Percentiles rank a stretch among this genome's conserved stretches.
These are phyloP conservation scores for Eclectus roratus DNA, from an alignment of 2,113 vertebrate species.

Conservation along the genomic window DNA sequence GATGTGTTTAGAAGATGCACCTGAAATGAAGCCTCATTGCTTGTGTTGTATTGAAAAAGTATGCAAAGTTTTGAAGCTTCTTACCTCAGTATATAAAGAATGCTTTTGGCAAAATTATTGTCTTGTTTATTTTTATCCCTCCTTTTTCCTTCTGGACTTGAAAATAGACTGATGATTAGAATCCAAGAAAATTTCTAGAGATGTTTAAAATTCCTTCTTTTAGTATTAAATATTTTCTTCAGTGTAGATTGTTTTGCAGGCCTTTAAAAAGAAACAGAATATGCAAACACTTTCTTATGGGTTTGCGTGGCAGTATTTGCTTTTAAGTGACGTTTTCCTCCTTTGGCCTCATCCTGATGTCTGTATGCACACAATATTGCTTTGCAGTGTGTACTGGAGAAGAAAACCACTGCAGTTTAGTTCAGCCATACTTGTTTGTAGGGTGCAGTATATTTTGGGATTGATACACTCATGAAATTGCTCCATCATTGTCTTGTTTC, in stretches of 20 bases:
- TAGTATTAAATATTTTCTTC: neutral
- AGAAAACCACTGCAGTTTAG: neutral
- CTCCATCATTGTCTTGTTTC: neutral
- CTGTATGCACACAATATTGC: neutral
- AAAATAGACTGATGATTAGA: neutral
- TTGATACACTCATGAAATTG: neutral
- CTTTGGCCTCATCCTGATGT: neutral
- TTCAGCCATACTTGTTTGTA: neutral
- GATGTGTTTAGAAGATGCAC: neutral
- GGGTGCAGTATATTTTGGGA: neutral
- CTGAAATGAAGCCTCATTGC: neutral
- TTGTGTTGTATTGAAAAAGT: neutral
- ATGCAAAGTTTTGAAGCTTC: neutral
- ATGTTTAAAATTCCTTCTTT: neutral
- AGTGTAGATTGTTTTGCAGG: neutral
- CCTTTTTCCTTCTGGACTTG: neutral
- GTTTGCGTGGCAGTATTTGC: neutral
- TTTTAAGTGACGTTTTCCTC: neutral
- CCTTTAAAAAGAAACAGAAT: neutral
- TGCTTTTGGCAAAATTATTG: neutral
- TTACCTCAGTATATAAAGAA: neutral
- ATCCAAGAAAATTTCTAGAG: neutral
- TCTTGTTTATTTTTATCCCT: neutral
- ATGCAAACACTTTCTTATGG: neutral
- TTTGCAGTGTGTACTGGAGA: neutral